These are phyloP conservation scores for Neuroscelio doddi DNA, from an alignment of 2,888 invertebrate species.

Conservation along the genomic window DNA sequence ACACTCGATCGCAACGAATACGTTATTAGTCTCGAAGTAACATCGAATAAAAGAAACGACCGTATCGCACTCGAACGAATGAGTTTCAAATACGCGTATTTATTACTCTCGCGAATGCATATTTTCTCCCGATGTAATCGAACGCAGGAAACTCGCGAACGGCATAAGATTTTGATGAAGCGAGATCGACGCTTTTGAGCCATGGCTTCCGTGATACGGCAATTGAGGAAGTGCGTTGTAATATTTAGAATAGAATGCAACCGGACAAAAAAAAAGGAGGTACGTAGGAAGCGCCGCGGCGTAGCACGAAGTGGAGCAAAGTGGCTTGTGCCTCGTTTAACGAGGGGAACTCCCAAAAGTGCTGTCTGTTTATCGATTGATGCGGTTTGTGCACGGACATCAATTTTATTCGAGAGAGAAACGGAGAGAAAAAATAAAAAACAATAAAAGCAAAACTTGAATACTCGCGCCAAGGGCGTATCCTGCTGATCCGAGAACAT, in stretches of 20 bases:
- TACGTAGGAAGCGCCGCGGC: conserved; percentile 7
- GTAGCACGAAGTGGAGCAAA: conserved; percentile 39
- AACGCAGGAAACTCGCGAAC: no score
- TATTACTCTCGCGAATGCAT: no score
- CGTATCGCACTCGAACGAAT: conserved; percentile 1
- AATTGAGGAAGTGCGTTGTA: conserved; percentile 20
- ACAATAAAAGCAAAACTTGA: conserved; percentile 11
- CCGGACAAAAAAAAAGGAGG: conserved; percentile 28
- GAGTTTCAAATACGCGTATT: no score
- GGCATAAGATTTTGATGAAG: no score
- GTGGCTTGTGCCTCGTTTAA: conserved; percentile 45
- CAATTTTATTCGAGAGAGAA: conserved; percentile 42
- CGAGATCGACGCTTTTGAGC: no score
- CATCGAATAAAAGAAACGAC: not conserved
- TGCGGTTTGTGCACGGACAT: conserved; percentile 43
- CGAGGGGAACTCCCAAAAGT: conserved; percentile 46
- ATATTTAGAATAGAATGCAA: conserved; percentile 36
- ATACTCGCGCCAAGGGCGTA: conserved; percentile 16
- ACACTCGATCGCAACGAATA: no score
- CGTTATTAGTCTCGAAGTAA: no score
- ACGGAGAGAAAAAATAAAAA: conserved; percentile 6
- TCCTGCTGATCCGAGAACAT: conserved; percentile 8
- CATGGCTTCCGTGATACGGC: no score
- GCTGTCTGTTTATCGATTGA: conserved; percentile 47
- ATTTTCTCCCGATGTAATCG: no score